These are phyloP conservation scores for Epistrophe grossulariae DNA, from an alignment of 2,888 invertebrate genomes.

Conservation along the genomic window DNA sequence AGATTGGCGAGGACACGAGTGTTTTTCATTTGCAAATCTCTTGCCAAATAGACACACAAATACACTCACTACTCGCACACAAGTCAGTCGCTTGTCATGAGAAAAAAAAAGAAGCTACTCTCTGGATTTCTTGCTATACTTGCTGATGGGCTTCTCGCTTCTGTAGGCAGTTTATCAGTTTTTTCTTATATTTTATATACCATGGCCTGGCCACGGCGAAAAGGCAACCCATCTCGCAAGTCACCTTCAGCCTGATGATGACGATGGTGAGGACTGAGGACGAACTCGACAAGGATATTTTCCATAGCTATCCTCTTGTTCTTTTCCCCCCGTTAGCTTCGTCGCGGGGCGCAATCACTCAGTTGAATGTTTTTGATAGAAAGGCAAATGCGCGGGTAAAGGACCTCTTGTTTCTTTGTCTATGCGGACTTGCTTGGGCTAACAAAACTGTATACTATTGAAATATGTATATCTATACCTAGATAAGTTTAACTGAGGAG, in stretches of 20 bases:
- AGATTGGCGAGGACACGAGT: conserved; percentile 53
- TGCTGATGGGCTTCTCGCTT: conserved; percentile 49
- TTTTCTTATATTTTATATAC: conserved; percentile 28
- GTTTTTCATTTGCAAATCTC: conserved; percentile 75
- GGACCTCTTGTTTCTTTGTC: conserved; percentile 56
- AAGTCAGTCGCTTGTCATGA: conserved; percentile 2
- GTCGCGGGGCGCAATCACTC: conserved; percentile 64
- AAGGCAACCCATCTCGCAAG: conserved; percentile 33
- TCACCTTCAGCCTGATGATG: conserved; percentile 19
- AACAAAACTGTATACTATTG: not conserved
- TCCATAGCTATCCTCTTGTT: conserved; percentile 37
- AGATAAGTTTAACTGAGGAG: conserved; percentile 3
- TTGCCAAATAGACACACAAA: conserved; percentile 75
- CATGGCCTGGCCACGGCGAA: not conserved
- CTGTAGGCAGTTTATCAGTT: conserved; percentile 73
- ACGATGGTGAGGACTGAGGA: not conserved
- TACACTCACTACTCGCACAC: conserved; percentile 57
- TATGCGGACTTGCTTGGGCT: conserved; percentile 13
- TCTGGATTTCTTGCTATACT: conserved; percentile 8
- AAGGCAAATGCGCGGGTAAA: conserved; percentile 70
- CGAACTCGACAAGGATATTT: conserved; percentile 24
- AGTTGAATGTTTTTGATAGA: conserved; percentile 74
- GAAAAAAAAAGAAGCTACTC: conserved; percentile 37
- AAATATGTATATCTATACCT: not conserved
- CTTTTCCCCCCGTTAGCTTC: conserved; percentile 5